A percentile compares a stretch with the other conserved stretches of the same genome.
Conservation (phyloP, 2,797 vertebrate species). For the Pangasius mekongensis region DNA sequence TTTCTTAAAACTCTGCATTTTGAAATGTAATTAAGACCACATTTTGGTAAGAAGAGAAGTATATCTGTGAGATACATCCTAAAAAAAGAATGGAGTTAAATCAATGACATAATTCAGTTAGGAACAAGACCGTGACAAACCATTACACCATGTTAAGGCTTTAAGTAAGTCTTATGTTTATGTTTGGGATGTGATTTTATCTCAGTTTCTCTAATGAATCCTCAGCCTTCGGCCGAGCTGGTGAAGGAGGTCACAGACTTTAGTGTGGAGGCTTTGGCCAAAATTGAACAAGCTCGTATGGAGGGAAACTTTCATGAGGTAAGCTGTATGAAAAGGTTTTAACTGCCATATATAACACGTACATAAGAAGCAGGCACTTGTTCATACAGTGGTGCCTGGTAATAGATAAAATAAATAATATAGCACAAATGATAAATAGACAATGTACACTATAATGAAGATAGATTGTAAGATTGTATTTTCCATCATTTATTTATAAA, state of each 20-base stretch:
- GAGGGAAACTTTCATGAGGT: constrained; percentile 84
- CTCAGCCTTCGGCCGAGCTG: constrained; percentile 80
- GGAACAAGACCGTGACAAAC: background rate
- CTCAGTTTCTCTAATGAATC: background rate
- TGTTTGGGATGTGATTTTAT: background rate
- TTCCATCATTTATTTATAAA: background rate
- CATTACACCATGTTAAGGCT: background rate
- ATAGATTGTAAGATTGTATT: background rate
- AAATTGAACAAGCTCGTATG: constrained; percentile 80
- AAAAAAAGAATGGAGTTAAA: background rate
- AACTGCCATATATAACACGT: background rate
- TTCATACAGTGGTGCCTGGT: background rate
- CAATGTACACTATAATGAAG: background rate
- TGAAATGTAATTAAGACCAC: background rate
- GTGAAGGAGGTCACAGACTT: constrained; percentile 83
- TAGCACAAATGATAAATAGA: background rate
- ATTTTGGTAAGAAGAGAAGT: background rate
- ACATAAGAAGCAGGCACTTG: background rate
- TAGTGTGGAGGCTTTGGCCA: constrained; percentile 82
- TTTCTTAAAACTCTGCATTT: background rate
- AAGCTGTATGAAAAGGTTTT: background rate
- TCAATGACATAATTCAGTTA: background rate
- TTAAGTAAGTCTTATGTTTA: background rate
- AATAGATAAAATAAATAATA: background rate
- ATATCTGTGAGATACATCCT: background rate